Percentiles rank a stretch among this genome's conserved stretches.
phyloP scores from a whole-genome alignment of 2,888 invertebrate genomes.

The Cecidostiba fungosa region DNA sequence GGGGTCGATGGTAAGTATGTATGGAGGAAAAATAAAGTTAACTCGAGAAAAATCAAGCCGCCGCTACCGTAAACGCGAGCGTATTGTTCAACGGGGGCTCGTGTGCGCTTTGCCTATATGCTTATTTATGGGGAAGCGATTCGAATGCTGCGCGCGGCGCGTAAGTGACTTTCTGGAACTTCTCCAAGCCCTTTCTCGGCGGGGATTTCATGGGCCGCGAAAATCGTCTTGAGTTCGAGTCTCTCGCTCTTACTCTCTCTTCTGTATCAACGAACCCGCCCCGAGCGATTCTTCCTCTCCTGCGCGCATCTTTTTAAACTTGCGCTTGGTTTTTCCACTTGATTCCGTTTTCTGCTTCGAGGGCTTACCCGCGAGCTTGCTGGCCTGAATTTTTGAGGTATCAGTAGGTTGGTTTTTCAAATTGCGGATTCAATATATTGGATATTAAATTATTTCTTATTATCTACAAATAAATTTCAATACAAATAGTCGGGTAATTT shows the following conservation, averaged over 20 bases:
- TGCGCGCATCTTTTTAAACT: not conserved
- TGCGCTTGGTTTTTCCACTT: not conserved
- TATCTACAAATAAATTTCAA: no score
- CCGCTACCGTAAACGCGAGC: conserved; percentile 5
- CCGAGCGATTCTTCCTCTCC: conserved; percentile 19
- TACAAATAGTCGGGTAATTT: no score
- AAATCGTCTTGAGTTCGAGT: conserved; percentile 41
- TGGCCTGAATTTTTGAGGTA: not conserved
- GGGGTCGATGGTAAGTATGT: not conserved
- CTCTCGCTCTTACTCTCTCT: conserved; percentile 9
- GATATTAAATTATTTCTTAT: no score
- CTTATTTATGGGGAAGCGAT: conserved; percentile 58
- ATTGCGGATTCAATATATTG: no score
- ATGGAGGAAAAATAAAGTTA: conserved; percentile 24
- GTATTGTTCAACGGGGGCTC: conserved; percentile 37
- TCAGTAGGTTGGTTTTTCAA: no score
- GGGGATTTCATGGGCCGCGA: conserved; percentile 57
- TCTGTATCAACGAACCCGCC: not conserved
- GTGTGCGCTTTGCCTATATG: conserved; percentile 29
- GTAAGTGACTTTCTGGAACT: conserved; percentile 63
- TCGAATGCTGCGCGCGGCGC: conserved; percentile 48
- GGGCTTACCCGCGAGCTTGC: not conserved
- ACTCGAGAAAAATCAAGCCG: conserved; percentile 14
- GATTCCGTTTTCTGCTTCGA: not conserved
- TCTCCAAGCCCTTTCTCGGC: conserved; percentile 49